Evolutionary conservation across 2,888 invertebrate species (phyloP).

Genomic region (Holacanthella duospinosa): DNA sequence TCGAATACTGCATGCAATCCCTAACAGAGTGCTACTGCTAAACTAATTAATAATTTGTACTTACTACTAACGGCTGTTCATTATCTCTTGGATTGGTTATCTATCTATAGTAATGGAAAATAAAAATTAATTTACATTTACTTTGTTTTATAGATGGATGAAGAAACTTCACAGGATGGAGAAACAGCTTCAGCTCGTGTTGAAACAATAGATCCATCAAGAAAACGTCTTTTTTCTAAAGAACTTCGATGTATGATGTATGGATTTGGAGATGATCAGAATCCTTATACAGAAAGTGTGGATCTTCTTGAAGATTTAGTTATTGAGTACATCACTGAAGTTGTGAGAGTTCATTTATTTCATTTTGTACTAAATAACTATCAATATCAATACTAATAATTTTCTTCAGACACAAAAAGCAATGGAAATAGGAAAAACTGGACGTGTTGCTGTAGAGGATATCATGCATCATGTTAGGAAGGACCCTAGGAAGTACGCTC

Average conservation of each 20-base stretch:
- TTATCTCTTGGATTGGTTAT: no score
- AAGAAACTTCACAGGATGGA: background rate
- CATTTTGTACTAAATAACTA: conserved; percentile 2
- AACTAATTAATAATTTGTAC: no score
- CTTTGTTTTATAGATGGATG: background rate
- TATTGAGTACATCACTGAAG: conserved; percentile 93
- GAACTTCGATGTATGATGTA: conserved; percentile 98
- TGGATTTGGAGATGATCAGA: conserved; percentile 98
- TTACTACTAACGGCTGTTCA: no score
- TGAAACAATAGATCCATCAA: conserved; percentile 7
- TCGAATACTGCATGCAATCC: background rate
- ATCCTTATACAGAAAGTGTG: conserved; percentile 97
- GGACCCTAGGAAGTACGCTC: conserved; percentile 89
- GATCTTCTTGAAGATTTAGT: conserved; percentile 94
- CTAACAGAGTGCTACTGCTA: no score
- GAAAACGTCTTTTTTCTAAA: conserved; percentile 71
- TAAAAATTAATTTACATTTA: background rate
- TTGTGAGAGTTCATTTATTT: conserved; percentile 47
- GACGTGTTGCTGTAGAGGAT: conserved; percentile 94
- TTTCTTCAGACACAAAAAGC: conserved; percentile 59
- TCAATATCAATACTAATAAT: conserved; percentile 1
- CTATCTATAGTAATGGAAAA: no score
- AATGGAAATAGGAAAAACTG: conserved; percentile 94
- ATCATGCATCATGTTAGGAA: conserved; percentile 91
- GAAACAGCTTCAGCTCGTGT: background rate